Conservation (phyloP, 2,797 vertebrate genomes). For the Rhynchotus rufescens region DNA sequence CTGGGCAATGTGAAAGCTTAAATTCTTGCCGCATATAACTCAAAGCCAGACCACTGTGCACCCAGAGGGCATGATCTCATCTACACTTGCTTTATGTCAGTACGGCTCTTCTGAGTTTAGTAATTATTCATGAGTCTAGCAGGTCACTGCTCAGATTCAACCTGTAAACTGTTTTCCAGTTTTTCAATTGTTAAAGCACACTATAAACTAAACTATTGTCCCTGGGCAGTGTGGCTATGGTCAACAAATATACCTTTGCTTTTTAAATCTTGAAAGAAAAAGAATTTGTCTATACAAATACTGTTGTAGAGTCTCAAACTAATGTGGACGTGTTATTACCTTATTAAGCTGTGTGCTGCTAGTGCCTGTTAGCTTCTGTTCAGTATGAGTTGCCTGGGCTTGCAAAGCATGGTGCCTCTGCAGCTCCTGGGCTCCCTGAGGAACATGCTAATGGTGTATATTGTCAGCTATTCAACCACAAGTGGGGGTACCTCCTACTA, state of each 20-base stretch:
- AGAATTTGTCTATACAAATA: not conserved
- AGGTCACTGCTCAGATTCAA: not conserved
- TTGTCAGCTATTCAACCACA: accelerated
- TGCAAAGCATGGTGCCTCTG: not conserved
- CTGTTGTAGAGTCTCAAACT: not conserved
- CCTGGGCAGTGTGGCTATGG: not conserved
- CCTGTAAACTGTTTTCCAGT: not conserved
- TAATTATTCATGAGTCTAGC: not conserved
- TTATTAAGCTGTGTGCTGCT: not conserved
- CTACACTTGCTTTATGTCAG: not conserved
- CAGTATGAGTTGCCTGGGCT: not conserved
- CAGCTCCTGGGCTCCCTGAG: not conserved
- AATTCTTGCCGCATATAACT: not conserved
- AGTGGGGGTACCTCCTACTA: accelerated
- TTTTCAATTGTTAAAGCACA: not conserved
- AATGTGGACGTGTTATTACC: no score
- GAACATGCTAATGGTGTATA: not conserved
- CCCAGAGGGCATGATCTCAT: not conserved
- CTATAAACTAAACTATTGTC: not conserved
- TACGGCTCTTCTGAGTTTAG: not conserved
- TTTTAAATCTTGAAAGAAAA: not conserved
- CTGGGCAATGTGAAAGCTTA: not conserved
- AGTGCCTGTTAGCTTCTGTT: not conserved
- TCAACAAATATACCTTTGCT: not conserved
- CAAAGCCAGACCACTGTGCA: not conserved